phyloP scores from a whole-genome alignment of 2,888 invertebrate genomes.

The Eupsilia transversa region DNA sequence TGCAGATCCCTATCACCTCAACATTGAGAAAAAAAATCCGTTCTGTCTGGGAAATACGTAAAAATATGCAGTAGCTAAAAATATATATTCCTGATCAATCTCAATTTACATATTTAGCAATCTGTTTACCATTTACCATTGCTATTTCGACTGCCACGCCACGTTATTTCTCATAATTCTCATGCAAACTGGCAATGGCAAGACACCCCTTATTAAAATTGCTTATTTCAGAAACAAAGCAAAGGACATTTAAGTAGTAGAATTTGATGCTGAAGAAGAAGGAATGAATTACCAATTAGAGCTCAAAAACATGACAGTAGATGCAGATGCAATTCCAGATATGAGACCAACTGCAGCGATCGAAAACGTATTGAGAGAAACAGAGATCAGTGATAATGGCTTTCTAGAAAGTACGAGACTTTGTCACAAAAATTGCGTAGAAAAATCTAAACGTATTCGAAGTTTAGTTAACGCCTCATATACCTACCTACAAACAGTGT shows the following conservation, averaged over 20 bases:
- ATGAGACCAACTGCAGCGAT: conserved; percentile 6
- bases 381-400: neutral
- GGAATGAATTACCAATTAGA: neutral
- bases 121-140: conserved; percentile 8
- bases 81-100: conserved; percentile 13
- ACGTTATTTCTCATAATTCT: conserved; percentile 20
- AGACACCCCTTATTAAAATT: neutral
- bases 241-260: neutral
- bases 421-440: neutral
- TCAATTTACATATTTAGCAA: conserved; percentile 29
- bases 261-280: neutral
- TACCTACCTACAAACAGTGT: conserved; percentile 27
- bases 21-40: conserved; percentile 33
- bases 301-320: neutral
- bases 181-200: conserved; percentile 9
- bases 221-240: neutral
- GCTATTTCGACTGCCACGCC: conserved; percentile 21
- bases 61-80: conserved; percentile 36
- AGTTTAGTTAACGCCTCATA: conserved; percentile 15
- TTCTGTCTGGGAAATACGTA: conserved; percentile 17
- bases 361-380: neutral
- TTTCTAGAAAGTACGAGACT: neutral
- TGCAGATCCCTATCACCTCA: neutral
- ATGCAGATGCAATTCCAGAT: neutral
- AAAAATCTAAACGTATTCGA: neutral